phyloP scores from a whole-genome alignment of 37 sponge, comb jelly and placozoan genomes.

The Corticium candelabrum region DNA sequence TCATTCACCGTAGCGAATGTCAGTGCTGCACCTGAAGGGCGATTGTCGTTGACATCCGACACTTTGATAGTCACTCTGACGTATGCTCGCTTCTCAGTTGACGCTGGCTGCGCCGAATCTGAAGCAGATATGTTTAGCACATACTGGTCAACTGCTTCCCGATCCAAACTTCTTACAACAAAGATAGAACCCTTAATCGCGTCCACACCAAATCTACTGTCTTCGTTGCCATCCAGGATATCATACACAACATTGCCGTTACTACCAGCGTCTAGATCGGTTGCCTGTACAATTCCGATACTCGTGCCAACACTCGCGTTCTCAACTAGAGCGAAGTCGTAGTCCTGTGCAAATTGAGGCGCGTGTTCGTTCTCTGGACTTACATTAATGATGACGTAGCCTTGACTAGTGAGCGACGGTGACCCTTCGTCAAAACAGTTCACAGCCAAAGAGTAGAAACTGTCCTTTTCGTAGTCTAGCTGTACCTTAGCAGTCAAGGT shows the following conservation, averaged over 20 bases:
- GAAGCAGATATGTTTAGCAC: neutral
- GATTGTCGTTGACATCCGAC: neutral
- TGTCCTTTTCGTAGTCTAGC: neutral
- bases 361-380: constrained; percentile 30
- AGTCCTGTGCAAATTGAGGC: constrained; percentile 24
- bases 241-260: constrained; percentile 41
- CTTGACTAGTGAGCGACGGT: neutral
- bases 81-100: neutral
- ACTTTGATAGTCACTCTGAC: neutral
- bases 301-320: constrained; percentile 10
- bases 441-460: neutral
- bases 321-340: constrained; percentile 10
- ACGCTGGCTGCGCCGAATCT: neutral
- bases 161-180: neutral
- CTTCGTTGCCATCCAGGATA: neutral
- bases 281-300: constrained; percentile 26
- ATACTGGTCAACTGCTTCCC: neutral
- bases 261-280: constrained; percentile 34
- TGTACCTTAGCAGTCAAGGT: neutral
- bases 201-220: neutral
- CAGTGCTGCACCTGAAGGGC: neutral
- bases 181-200: neutral
- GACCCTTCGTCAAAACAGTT: neutral
- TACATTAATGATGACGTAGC: constrained; percentile 1
- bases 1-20: neutral